Evolutionary conservation across 2,888 invertebrate genomes (phyloP).

Genomic region (Pristionchus fissidentatus): DNA sequence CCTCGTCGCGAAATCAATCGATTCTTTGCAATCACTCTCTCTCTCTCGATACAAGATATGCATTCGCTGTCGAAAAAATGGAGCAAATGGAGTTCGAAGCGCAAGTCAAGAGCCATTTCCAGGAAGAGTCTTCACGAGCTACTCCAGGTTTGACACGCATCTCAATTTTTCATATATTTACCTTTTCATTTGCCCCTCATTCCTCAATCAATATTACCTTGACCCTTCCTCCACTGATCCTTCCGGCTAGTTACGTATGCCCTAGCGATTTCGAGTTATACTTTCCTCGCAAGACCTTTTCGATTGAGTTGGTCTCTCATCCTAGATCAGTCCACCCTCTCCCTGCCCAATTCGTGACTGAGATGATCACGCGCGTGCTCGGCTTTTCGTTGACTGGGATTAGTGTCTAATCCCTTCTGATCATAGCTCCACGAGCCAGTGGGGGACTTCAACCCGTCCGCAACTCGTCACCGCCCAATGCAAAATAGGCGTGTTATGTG

Average conservation of each 20-base stretch:
- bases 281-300: no score
- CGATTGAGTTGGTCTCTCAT: neutral
- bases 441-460: slow-evolving; percentile 26
- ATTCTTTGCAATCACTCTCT: neutral
- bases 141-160: slow-evolving; percentile 19
- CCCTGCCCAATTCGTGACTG: no score
- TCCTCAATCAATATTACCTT: no score
- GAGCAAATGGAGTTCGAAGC: slow-evolving; percentile 40
- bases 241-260: no score
- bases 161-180: no score
- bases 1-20: neutral
- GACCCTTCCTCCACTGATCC: no score
- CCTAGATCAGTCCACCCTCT: neutral
- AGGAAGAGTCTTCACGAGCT: neutral
- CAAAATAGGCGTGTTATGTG: neutral
- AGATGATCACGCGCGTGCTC: no score
- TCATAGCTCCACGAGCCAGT: neutral
- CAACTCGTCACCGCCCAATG: neutral
- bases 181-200: no score
- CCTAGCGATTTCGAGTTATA: no score
- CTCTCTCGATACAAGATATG: neutral
- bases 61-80: neutral
- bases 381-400: no score
- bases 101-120: slow-evolving; percentile 17
- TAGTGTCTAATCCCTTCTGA: no score